Conservation (phyloP, 2,113 vertebrate species). For the Illadopsis cleaveri region DNA sequence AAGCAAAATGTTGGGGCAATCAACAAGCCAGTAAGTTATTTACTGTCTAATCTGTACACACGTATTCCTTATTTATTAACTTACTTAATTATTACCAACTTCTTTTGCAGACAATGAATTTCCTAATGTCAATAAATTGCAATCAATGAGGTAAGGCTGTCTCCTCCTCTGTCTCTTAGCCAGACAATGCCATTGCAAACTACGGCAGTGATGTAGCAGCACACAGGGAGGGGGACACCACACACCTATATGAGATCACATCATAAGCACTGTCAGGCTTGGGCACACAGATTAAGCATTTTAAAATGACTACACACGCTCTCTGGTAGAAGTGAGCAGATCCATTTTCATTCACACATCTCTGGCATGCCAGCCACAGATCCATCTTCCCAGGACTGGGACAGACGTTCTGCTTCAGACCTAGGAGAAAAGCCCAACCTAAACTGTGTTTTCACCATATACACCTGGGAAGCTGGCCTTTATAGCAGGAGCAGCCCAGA, state of each 20-base stretch:
- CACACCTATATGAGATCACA: background rate
- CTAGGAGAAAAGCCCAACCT: background rate
- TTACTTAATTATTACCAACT: constrained; percentile 56
- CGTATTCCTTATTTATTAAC: constrained; percentile 52
- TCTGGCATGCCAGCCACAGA: background rate
- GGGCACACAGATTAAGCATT: background rate
- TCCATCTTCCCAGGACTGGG: background rate
- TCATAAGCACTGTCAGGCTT: background rate
- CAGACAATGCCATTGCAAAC: background rate
- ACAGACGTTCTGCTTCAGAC: background rate
- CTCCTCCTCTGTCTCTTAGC: background rate
- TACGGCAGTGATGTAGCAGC: background rate
- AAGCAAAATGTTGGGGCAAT: background rate
- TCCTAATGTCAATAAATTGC: constrained; percentile 41
- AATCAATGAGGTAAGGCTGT: constrained; percentile 28
- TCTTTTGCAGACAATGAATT: constrained; percentile 57
- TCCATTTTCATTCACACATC: background rate
- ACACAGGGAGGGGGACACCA: background rate
- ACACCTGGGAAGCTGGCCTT: background rate
- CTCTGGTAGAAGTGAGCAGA: background rate
- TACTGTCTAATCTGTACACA: constrained; percentile 26
- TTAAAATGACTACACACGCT: background rate
- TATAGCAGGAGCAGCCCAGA: constrained; percentile 26
- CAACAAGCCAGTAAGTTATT: constrained; percentile 30
- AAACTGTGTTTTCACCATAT: background rate